Evolutionary conservation across 2,888 invertebrate genomes (phyloP).

Genomic region (Tiliacea citrago): DNA sequence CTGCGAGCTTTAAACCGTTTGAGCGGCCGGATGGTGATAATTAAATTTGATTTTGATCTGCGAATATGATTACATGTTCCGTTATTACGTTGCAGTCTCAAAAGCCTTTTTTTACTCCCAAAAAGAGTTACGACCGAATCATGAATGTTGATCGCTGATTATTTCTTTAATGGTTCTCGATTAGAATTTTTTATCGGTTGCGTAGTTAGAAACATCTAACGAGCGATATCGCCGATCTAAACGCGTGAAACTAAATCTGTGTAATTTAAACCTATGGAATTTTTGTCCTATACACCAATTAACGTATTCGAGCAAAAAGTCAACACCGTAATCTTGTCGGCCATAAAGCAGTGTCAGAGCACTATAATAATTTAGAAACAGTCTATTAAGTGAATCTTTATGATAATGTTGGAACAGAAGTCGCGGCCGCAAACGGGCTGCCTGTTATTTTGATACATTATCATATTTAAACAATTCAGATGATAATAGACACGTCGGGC

Average conservation of each 20-base stretch:
- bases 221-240: constrained; percentile 59
- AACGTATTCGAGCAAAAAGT: constrained; percentile 77
- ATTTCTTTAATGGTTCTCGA: constrained; percentile 73
- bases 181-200: constrained; percentile 72
- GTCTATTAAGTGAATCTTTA: constrained; percentile 90
- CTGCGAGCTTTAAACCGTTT: constrained; percentile 75
- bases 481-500: constrained; percentile 90
- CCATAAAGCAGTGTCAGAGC: constrained; percentile 86
- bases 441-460: constrained; percentile 90
- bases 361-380: constrained; percentile 89
- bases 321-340: constrained; percentile 80
- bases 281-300: constrained; percentile 74
- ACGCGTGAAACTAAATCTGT: constrained; percentile 60
- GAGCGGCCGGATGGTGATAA: constrained; percentile 81
- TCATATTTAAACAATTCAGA: constrained; percentile 91
- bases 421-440: constrained; percentile 86
- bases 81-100: constrained; percentile 77
- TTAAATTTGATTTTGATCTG: constrained; percentile 87
- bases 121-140: constrained; percentile 76
- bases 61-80: constrained; percentile 81
- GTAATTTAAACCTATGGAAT: constrained; percentile 71
- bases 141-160: constrained; percentile 77
- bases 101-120: constrained; percentile 75
- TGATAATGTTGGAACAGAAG: constrained; percentile 89
- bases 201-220: constrained; percentile 64